These are phyloP conservation scores for Cyrtonyx montezumae DNA, from an alignment of 2,113 vertebrate species.

Conservation along the genomic window DNA sequence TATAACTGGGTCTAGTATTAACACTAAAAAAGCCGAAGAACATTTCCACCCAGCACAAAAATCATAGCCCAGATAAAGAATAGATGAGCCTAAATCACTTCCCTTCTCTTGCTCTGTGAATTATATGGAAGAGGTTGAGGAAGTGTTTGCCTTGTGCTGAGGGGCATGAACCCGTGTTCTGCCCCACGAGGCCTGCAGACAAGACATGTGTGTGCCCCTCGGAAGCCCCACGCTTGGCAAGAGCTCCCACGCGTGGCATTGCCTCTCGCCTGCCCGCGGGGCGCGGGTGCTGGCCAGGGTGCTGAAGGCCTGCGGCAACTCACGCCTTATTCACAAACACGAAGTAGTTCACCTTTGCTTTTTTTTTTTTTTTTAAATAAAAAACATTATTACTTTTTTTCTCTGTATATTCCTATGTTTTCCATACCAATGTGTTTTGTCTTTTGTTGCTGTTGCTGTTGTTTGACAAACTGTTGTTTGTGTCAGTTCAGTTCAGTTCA, in stretches of 20 bases:
- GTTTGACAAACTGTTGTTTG: too few species aligned
- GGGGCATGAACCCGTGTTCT: too few species aligned
- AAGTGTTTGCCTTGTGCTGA: fast-evolving
- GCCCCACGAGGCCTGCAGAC: fast-evolving
- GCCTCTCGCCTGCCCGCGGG: not conserved
- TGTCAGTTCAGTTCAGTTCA: too few species aligned
- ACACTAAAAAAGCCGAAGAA: not conserved
- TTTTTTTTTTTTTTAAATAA: not conserved
- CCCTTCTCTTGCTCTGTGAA: fast-evolving
- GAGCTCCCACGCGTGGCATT: not conserved
- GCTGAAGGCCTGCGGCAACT: not conserved
- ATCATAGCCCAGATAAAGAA: too few species aligned
- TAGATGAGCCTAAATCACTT: not conserved
- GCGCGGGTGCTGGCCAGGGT: not conserved
- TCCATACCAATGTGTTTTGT: too few species aligned
- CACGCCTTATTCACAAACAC: fast-evolving
- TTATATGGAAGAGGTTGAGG: not conserved
- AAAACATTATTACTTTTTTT: too few species aligned
- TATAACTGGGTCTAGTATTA: not conserved
- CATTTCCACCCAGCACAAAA: fast-evolving
- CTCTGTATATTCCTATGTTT: fast-evolving
- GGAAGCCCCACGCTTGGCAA: too few species aligned
- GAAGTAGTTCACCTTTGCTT: not conserved
- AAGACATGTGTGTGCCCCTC: fast-evolving
- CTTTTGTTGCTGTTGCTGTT: too few species aligned